Evolutionary conservation across 2,797 vertebrate species (phyloP), one percentile per base, ranked within the genome.

Genomic region (Petrocephalus sullivani): DNA sequence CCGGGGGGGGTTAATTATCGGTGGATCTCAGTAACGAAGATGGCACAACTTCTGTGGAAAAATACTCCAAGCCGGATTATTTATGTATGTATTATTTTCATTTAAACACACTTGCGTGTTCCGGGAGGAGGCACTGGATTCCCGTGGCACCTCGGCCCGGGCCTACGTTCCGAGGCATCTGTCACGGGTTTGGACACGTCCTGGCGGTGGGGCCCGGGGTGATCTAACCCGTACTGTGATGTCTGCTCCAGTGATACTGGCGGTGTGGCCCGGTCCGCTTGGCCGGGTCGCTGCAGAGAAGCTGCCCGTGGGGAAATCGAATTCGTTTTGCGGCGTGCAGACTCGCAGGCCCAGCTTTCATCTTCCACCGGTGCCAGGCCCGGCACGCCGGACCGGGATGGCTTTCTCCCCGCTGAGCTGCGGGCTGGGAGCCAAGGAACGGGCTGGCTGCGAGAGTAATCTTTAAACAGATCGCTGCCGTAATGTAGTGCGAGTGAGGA

Each of bases 331-430:
- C 56, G 51, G 83, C 56, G 4, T 46, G 57, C 51, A 2, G 78
- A 49, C 88, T 67, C 49, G 60, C 49, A 37, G 78, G 51, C 78
- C 78, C 84, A 41, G 75, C 88, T 87, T 89, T 87, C 88, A 51
- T 84, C 14, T 51, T 54, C 61, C 14, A 54, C 23, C 12, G 85
- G 12, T 1, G 49, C 71, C 67, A 14, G 57, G 54, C 57, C 37
- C 67, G 33, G 54, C 57, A 58, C 10, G 33, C 53, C 57, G 49
- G 23, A 33, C 54, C 6, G 3, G 67, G 37, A 28, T 37, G 14
- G 49, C 16, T 8, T 60, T 23, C 67, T 75, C 49, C 71, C 23
- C 33, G 10, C 28, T 28, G 53, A 58, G 23, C 53, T 8, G 67
- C 19, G 53, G 87, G 87, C 23, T 5, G 21, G 28, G 56, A 41